phyloP scores from a whole-genome alignment of 2,888 invertebrate species.

The Archips crataeganus region DNA sequence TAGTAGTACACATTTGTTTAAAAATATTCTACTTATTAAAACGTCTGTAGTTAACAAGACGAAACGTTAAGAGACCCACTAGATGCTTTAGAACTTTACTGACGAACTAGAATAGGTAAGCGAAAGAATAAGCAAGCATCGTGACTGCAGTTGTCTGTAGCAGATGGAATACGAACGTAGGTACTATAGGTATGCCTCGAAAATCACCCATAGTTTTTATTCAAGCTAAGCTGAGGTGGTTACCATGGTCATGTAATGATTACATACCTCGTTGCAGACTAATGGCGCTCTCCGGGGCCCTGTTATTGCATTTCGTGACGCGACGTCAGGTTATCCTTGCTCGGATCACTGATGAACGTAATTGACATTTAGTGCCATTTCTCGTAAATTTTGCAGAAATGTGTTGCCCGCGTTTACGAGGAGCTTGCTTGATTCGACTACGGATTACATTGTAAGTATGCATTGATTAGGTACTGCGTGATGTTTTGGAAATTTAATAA shows the following conservation, averaged over 20 bases:
- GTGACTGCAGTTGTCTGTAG: too few species aligned
- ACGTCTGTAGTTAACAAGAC: too few species aligned
- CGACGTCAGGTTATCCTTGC: conserved; percentile 21
- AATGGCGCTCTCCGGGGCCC: conserved; percentile 48
- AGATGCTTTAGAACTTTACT: too few species aligned
- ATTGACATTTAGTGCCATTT: conserved; percentile 14
- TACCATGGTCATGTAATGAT: conserved; percentile 51
- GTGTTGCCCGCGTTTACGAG: not conserved
- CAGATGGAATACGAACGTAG: too few species aligned
- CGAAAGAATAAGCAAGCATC: too few species aligned
- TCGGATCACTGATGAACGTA: conserved; percentile 45
- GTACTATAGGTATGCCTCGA: too few species aligned
- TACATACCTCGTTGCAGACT: conserved; percentile 56
- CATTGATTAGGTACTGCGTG: not conserved
- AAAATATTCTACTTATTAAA: too few species aligned
- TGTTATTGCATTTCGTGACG: conserved; percentile 54
- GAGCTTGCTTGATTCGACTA: not conserved
- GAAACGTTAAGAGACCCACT: too few species aligned
- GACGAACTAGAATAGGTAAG: not conserved
- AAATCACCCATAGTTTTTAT: too few species aligned
- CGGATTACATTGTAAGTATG: too few species aligned
- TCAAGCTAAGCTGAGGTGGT: conserved; percentile 26
- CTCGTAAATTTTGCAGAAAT: not conserved
- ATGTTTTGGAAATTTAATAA: too few species aligned
- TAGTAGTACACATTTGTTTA: too few species aligned